These are phyloP conservation scores for Vulpes lagopus DNA, from an alignment of 2,113 vertebrate species.

Conservation along the genomic window DNA sequence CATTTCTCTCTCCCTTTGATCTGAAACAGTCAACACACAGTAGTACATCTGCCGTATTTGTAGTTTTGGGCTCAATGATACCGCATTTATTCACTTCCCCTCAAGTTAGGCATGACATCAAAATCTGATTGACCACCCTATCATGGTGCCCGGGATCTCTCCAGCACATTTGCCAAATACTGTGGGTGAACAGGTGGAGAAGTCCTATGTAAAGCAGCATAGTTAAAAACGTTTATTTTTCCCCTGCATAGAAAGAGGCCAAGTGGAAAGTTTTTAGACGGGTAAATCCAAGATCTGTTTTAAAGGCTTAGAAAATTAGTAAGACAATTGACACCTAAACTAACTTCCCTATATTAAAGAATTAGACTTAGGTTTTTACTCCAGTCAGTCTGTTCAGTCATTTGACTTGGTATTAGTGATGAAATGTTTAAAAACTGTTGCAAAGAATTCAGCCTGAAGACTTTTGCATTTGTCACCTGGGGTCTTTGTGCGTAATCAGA, in stretches of 20 bases:
- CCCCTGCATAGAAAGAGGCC: background rate
- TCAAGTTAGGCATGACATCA: background rate
- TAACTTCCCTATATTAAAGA: background rate
- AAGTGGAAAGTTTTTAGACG: background rate
- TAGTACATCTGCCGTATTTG: background rate
- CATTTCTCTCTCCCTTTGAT: background rate
- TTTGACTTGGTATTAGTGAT: background rate
- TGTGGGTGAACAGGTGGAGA: background rate
- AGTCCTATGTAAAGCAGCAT: background rate
- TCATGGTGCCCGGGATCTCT: background rate
- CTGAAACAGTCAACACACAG: background rate
- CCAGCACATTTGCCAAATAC: background rate
- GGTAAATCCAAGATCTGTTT: background rate
- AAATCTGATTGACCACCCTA: background rate
- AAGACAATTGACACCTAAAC: background rate
- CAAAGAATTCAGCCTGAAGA: background rate
- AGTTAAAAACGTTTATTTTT: background rate
- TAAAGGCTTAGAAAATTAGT: background rate
- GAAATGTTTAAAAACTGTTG: background rate
- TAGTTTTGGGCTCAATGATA: background rate
- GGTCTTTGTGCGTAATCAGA: background rate
- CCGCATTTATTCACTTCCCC: accelerated
- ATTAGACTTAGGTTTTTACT: background rate
- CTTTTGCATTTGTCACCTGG: background rate
- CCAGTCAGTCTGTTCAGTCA: background rate